phyloP scores from a whole-genome alignment of 2,113 vertebrate species.

The Perccottus glenii region DNA sequence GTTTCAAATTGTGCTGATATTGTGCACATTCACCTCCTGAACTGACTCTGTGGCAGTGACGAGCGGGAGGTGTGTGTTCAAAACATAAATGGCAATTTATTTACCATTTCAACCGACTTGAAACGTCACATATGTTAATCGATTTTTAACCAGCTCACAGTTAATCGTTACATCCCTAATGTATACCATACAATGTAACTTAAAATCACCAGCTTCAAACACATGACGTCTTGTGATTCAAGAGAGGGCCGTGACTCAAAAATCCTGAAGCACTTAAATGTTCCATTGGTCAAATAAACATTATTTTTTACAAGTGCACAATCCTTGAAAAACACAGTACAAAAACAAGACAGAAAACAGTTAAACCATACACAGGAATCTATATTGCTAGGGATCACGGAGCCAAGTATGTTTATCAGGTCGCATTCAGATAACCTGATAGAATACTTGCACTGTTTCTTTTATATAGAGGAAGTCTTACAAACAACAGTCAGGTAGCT shows the following conservation, averaged over 20 bases:
- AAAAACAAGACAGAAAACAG: slow-evolving; percentile 65
- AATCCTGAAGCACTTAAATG: slow-evolving; percentile 76
- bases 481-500: slow-evolving; percentile 74
- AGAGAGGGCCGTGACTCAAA: slow-evolving; percentile 38
- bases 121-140: too few relatives aligned
- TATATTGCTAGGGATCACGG: slow-evolving; percentile 76
- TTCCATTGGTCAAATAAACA: slow-evolving; percentile 56
- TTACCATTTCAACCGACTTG: too few relatives aligned
- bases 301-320: slow-evolving; percentile 43
- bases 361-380: slow-evolving; percentile 69
- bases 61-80: too few relatives aligned
- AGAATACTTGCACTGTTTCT: slow-evolving; percentile 73
- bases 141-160: too few relatives aligned
- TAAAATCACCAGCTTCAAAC: slow-evolving; percentile 70
- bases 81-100: too few relatives aligned
- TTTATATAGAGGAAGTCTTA: slow-evolving; percentile 65
- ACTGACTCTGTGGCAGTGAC: too few relatives aligned
- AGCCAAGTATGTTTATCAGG: slow-evolving; percentile 77
- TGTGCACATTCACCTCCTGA: too few relatives aligned
- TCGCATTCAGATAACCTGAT: slow-evolving; percentile 74
- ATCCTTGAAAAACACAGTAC: slow-evolving; percentile 68
- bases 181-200: slow-evolving; percentile 60
- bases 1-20: too few relatives aligned
- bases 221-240: slow-evolving; percentile 55
- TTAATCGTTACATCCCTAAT: too few relatives aligned